Conservation (phyloP, 2,113 vertebrate species). For the Aegithalos caudatus region DNA sequence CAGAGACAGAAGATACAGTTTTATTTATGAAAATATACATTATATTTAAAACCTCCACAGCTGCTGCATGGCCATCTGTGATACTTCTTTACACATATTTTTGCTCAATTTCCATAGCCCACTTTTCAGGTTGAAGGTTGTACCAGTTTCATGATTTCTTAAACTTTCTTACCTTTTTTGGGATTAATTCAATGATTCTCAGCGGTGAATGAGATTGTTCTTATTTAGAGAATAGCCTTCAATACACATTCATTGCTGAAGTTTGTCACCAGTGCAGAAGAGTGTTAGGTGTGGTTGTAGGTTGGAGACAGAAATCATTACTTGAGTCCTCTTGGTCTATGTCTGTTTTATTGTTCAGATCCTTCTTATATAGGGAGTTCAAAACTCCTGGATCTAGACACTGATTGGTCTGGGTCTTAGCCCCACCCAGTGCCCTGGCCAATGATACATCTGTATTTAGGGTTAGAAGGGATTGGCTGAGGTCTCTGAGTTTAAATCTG, state of each 20-base stretch:
- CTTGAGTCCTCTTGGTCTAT: not conserved
- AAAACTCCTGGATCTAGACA: not conserved
- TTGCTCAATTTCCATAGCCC: not conserved
- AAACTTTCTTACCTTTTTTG: not conserved
- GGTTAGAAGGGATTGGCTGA: not conserved
- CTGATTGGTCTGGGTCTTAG: not conserved
- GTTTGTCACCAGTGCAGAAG: not conserved
- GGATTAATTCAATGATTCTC: not conserved
- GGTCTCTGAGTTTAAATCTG: not conserved
- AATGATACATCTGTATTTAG: not conserved
- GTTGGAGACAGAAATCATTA: not conserved
- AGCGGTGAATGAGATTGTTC: not conserved
- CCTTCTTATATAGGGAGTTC: not conserved
- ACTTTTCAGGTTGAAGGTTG: not conserved
- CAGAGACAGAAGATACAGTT: not conserved
- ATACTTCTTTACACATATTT: not conserved
- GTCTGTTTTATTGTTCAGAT: not conserved
- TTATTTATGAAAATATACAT: not conserved
- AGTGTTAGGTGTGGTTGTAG: not conserved
- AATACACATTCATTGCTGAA: not conserved
- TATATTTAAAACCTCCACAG: not conserved
- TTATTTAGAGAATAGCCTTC: slow-evolving; percentile 9
- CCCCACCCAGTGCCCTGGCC: not conserved
- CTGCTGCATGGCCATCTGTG: not conserved
- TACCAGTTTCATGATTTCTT: not conserved